Percentiles rank a stretch among this genome's conserved stretches.
Evolutionary conservation across 2,797 vertebrate species (phyloP).

Genomic region (Coregonus suidteri): DNA sequence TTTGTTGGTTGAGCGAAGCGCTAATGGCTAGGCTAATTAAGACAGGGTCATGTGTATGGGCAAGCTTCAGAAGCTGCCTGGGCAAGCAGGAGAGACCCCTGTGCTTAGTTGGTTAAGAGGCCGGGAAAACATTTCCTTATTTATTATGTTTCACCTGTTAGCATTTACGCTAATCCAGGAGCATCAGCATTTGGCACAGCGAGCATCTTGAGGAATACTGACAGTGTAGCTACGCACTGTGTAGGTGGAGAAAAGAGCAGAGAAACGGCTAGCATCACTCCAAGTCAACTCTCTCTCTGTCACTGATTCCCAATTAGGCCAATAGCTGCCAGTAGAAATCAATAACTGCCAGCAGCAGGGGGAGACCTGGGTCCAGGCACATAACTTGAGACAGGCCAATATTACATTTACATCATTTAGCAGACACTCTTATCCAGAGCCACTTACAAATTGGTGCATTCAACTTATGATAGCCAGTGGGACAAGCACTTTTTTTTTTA

Average conservation of each 20-base stretch:
- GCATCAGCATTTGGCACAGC: not conserved
- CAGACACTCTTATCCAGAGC: no score
- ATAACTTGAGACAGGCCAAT: no score
- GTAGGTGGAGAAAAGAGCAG: not conserved
- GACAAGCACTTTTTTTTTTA: no score
- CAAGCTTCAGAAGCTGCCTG: not conserved
- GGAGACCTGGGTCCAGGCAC: not conserved
- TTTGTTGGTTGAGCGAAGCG: not conserved
- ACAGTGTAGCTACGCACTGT: not conserved
- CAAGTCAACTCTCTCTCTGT: not conserved
- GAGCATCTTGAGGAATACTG: not conserved
- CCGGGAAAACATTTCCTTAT: not conserved
- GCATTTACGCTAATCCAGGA: not conserved
- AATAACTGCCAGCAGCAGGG: conserved; percentile 7
- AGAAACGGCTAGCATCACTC: conserved; percentile 4
- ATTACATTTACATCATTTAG: no score
- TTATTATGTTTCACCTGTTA: not conserved
- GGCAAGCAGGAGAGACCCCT: not conserved
- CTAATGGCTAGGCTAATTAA: conserved; percentile 35
- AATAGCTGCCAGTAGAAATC: conserved; percentile 29
- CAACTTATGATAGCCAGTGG: no score
- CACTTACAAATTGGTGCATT: no score
- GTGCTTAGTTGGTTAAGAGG: not conserved
- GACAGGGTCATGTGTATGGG: not conserved
- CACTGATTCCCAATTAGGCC: conserved; percentile 40